A percentile compares a stretch with the other conserved stretches of the same genome.
phyloP scores from a whole-genome alignment of 2,797 vertebrate genomes.

The Notolabrus celidotus region DNA sequence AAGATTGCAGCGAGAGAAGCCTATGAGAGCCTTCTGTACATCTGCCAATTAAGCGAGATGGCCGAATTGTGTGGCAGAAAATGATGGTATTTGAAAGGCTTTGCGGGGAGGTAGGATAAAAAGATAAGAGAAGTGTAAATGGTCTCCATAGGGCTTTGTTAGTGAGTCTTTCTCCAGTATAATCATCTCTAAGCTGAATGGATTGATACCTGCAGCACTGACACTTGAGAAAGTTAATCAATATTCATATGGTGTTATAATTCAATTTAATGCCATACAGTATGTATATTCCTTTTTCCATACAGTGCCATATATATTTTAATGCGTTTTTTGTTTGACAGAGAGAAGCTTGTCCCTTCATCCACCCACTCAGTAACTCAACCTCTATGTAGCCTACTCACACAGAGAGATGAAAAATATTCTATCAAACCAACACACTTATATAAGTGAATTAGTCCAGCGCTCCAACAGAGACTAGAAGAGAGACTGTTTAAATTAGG shows the following conservation, averaged over 20 bases:
- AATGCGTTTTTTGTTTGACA: constrained; percentile 24
- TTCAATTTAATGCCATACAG: neutral
- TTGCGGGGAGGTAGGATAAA: constrained; percentile 39
- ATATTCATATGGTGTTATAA: constrained; percentile 34
- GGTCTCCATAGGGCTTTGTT: constrained; percentile 47
- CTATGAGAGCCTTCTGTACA: constrained; percentile 54
- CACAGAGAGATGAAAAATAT: neutral
- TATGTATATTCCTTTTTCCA: constrained; percentile 14
- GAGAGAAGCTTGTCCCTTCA: constrained; percentile 2
- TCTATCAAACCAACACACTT: constrained; percentile 25
- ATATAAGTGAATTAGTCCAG: constrained; percentile 1
- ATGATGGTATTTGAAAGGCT: constrained; percentile 63
- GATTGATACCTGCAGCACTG: constrained; percentile 12
- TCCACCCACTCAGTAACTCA: constrained; percentile 24
- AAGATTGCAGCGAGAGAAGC: constrained; percentile 38
- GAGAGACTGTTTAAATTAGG: constrained; percentile 1
- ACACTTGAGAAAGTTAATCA: constrained; percentile 18
- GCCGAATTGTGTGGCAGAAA: constrained; percentile 53
- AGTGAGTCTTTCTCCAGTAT: constrained; percentile 33
- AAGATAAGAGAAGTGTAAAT: constrained; percentile 56
- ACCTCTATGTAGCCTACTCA: constrained; percentile 26
- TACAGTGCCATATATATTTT: neutral
- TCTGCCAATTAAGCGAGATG: constrained; percentile 69
- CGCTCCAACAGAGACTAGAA: neutral
- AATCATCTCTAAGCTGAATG: constrained; percentile 41